These are phyloP conservation scores for Dendrolimus pini DNA, from an alignment of 2,888 invertebrate species.

Conservation along the genomic window DNA sequence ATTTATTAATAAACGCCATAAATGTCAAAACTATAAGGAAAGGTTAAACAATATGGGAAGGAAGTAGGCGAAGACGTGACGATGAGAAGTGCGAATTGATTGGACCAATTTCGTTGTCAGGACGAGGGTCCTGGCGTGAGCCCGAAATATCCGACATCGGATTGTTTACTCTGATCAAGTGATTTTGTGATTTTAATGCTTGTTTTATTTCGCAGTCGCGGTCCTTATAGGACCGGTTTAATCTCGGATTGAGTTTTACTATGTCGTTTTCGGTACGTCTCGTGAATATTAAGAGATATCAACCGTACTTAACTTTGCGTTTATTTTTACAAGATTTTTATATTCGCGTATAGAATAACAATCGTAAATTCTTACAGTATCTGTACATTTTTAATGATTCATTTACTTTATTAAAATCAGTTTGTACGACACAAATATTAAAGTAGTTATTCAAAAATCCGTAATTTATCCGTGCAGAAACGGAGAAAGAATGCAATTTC, in stretches of 20 bases:
- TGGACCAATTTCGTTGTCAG: conserved; percentile 25
- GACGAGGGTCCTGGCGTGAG: conserved; percentile 25
- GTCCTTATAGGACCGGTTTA: neutral
- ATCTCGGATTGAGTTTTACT: neutral
- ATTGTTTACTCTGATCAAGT: conserved; percentile 23
- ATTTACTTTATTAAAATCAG: too few relatives aligned
- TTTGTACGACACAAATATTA: too few relatives aligned
- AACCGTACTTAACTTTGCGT: neutral
- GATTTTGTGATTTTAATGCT: conserved; percentile 10
- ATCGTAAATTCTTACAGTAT: too few relatives aligned
- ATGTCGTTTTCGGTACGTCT: neutral
- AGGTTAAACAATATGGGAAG: conserved; percentile 8
- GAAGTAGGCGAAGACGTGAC: conserved; percentile 19
- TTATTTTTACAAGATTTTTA: neutral
- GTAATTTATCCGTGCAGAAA: too few relatives aligned
- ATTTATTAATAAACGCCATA: neutral
- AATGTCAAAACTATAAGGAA: neutral
- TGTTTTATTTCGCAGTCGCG: conserved; percentile 1
- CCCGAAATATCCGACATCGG: conserved; percentile 14
- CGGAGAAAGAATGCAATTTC: too few relatives aligned
- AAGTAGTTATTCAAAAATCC: too few relatives aligned
- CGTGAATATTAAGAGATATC: neutral
- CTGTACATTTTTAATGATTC: too few relatives aligned
- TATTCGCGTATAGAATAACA: too few relatives aligned
- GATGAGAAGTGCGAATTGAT: conserved; percentile 30